phyloP scores from a whole-genome alignment of 2,797 vertebrate genomes.

The Eospalax fontanierii region DNA sequence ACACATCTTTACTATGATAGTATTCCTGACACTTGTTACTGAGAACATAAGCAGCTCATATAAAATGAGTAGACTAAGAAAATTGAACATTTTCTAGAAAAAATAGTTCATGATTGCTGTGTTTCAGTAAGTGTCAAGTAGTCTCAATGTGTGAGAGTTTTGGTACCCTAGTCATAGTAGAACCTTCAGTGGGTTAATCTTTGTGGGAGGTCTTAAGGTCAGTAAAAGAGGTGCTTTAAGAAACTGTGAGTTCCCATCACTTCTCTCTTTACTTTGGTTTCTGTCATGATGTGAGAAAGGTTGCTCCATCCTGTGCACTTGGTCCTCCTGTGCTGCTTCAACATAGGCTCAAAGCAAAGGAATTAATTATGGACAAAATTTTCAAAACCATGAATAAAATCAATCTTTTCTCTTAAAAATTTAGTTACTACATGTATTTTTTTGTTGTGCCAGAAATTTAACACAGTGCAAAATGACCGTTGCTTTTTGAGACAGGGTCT shows the following conservation, averaged over 20 bases:
- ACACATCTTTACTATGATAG: neutral
- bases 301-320: neutral
- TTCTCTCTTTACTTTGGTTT: neutral
- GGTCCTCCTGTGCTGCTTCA: neutral
- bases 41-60: neutral
- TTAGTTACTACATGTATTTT: neutral
- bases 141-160: neutral
- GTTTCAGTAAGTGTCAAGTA: neutral
- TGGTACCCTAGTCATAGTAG: accelerated
- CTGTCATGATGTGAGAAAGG: neutral
- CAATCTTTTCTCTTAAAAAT: neutral
- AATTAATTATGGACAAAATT: neutral
- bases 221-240: neutral
- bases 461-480: no score
- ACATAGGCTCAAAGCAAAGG: neutral
- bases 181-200: neutral
- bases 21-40: neutral
- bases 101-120: neutral
- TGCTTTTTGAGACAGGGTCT: no score
- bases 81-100: neutral
- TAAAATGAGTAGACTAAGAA: neutral
- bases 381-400: neutral
- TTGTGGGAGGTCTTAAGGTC: neutral
- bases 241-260: no score
- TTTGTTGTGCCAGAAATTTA: neutral